Percentiles rank a stretch among this genome's conserved stretches.
Conservation (phyloP, 2,888 invertebrate genomes). For the Troides oblongomaculatus region DNA sequence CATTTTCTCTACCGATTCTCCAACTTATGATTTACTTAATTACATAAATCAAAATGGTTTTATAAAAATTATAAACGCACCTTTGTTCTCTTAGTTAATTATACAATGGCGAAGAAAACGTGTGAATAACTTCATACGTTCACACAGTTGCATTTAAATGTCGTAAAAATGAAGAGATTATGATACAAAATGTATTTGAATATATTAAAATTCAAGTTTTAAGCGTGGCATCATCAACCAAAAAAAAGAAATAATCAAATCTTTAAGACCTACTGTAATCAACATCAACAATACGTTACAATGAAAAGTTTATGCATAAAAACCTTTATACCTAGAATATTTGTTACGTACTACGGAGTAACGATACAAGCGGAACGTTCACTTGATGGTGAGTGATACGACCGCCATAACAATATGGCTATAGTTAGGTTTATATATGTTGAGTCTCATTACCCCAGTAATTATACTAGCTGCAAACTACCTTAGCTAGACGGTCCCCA, state of each 20-base stretch:
- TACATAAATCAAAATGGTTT: slow-evolving; percentile 41
- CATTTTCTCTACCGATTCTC: neutral
- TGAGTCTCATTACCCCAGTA: no score
- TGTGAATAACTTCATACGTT: slow-evolving; percentile 35
- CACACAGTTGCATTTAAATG: slow-evolving; percentile 21
- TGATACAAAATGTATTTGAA: slow-evolving; percentile 1
- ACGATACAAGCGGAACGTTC: no score
- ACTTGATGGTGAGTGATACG: no score
- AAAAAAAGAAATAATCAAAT: neutral
- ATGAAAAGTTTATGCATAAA: no score
- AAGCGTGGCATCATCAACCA: neutral
- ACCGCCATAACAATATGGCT: no score
- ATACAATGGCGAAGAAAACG: slow-evolving; percentile 43
- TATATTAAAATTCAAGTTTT: neutral
- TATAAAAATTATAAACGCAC: slow-evolving; percentile 39
- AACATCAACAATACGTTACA: no score
- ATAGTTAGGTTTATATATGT: no score
- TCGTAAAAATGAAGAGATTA: slow-evolving; percentile 17
- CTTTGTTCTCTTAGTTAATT: slow-evolving; percentile 37
- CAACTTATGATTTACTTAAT: slow-evolving; percentile 19
- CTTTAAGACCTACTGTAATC: no score
- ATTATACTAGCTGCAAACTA: no score
- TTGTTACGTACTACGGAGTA: no score
- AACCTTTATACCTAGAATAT: no score
- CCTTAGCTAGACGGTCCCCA: no score